Conservation (phyloP, 2,113 vertebrate genomes). For the Nothoprocta pentlandii region DNA sequence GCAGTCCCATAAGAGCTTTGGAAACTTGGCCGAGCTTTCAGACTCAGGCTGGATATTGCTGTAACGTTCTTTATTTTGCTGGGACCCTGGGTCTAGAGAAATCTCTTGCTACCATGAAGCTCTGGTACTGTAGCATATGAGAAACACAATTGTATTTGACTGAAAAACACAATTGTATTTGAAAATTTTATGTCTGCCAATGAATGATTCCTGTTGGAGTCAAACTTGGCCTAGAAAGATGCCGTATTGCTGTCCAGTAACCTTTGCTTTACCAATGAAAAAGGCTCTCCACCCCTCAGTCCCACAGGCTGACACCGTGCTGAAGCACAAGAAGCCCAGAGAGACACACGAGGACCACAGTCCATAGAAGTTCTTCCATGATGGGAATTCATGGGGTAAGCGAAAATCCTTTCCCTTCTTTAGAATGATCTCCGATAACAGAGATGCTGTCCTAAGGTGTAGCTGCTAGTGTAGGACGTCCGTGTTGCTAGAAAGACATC, state of each 20-base stretch:
- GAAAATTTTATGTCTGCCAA: background rate
- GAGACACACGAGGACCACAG: background rate
- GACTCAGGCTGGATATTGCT: background rate
- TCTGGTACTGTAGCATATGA: background rate
- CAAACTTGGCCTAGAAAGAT: background rate
- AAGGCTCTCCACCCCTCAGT: background rate
- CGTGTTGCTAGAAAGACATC: rapidly evolving
- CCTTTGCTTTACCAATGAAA: background rate
- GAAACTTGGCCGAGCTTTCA: background rate
- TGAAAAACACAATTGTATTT: background rate
- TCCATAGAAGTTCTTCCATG: background rate
- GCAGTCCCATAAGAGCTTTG: rapidly evolving
- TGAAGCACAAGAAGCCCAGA: background rate
- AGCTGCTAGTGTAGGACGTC: rapidly evolving
- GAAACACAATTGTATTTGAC: background rate
- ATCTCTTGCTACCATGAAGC: background rate
- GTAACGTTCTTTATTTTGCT: background rate
- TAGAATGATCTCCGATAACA: background rate
- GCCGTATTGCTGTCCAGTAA: background rate
- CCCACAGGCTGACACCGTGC: background rate
- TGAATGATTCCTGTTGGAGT: background rate
- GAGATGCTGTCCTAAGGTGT: background rate
- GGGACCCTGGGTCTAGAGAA: rapidly evolving
- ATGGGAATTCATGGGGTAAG: background rate
- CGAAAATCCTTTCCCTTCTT: background rate